Evolutionary conservation across 1,140 invertebrate species (phyloP).

Genomic region (Lordiphosa collinella): DNA sequence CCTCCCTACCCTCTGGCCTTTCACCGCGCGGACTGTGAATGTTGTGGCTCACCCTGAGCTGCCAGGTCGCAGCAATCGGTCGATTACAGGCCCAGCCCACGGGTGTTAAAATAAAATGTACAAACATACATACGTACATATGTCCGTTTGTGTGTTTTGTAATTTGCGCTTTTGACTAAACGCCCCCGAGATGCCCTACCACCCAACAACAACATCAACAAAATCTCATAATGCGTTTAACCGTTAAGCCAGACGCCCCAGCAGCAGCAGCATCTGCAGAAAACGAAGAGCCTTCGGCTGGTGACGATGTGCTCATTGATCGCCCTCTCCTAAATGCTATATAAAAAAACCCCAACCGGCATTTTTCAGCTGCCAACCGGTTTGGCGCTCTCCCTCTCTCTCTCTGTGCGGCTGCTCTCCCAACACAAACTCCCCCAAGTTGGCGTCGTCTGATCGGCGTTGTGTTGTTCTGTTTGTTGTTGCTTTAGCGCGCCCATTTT

Average conservation of each 20-base stretch:
- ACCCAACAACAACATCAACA: constrained; percentile 1
- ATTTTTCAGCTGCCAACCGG: constrained; percentile 75
- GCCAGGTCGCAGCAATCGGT: constrained; percentile 58
- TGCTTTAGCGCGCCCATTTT: constrained; percentile 73
- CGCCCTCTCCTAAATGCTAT: too few species aligned
- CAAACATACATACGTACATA: background rate
- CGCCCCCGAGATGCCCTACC: constrained; percentile 31
- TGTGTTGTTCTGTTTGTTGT: constrained; percentile 41
- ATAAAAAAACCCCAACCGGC: constrained; percentile 62
- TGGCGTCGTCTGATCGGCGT: constrained; percentile 50
- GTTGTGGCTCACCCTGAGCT: constrained; percentile 75
- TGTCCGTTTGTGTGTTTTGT: constrained; percentile 5
- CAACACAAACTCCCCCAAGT: constrained; percentile 60
- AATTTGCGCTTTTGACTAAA: constrained; percentile 59
- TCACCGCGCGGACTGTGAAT: constrained; percentile 71
- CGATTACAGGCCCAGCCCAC: constrained; percentile 49
- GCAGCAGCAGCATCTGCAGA: constrained; percentile 24
- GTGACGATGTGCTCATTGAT: constrained; percentile 1
- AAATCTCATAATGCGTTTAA: constrained; percentile 41
- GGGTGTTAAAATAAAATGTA: constrained; percentile 55
- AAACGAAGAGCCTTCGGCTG: background rate
- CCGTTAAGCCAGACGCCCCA: constrained; percentile 22
- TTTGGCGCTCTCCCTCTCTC: constrained; percentile 23
- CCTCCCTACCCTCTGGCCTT: constrained; percentile 42
- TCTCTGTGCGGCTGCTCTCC: constrained; percentile 20